A percentile compares a stretch with the other conserved stretches of the same genome.
These are phyloP conservation scores for Salvelinus alpinus DNA, from an alignment of 2,113 vertebrate genomes.

Conservation along the genomic window DNA sequence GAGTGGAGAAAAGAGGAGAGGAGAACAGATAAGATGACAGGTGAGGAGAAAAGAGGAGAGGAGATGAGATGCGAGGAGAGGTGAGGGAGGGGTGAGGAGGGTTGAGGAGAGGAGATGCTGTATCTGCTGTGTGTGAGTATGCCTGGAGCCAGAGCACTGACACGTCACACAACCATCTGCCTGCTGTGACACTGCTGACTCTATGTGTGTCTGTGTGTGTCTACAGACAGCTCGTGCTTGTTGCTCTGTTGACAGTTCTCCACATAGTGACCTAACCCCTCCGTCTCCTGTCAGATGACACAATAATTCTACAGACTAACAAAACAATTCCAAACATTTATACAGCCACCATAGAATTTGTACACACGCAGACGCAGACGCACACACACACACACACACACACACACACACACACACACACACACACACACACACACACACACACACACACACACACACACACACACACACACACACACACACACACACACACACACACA, in stretches of 20 bases:
- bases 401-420: not conserved
- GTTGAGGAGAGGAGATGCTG: constrained; percentile 21
- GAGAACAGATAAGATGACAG: not conserved
- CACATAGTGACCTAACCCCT: constrained; percentile 20
- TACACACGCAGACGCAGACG: not conserved
- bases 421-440: too few relatives aligned
- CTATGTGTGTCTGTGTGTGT: not conserved
- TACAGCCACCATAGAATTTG: constrained; percentile 3
- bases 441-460: too few relatives aligned
- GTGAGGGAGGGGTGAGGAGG: not conserved
- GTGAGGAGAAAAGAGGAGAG: constrained; percentile 2
- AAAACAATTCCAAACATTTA: constrained; percentile 48
- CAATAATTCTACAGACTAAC: constrained; percentile 44
- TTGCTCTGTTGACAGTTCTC: constrained; percentile 29
- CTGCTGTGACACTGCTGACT: not conserved
- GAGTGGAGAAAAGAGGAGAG: too few relatives aligned
- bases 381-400: not conserved
- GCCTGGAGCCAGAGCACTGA: constrained; percentile 13
- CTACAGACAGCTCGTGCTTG: not conserved
- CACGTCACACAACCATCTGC: not conserved
- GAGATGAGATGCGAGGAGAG: not conserved
- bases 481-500: too few relatives aligned
- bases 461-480: too few relatives aligned
- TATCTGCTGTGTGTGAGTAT: not conserved
- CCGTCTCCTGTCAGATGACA: constrained; percentile 53